Conservation (phyloP, 2,797 vertebrate genomes). For the Gadopsis bispinosus region DNA sequence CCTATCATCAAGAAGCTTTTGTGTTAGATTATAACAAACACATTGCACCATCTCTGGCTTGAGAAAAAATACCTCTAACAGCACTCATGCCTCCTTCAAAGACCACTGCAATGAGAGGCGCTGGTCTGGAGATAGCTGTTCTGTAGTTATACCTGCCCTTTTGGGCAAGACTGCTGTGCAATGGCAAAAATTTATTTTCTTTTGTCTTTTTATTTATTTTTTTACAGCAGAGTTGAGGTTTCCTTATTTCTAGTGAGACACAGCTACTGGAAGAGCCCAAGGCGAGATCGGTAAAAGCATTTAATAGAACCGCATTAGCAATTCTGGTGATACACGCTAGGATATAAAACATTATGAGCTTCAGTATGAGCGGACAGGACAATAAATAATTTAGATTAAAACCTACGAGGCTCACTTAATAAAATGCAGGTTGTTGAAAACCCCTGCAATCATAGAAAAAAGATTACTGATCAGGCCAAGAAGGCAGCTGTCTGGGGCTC, state of each 20-base stretch:
- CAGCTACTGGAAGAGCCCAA: not conserved
- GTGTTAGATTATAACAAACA: conserved; percentile 71
- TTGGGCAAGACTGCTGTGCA: conserved; percentile 26
- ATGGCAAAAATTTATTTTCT: conserved; percentile 56
- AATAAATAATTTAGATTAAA: conserved; percentile 33
- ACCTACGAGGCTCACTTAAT: conserved; percentile 17
- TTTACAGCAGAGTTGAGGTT: conserved; percentile 12
- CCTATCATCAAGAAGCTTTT: conserved; percentile 68
- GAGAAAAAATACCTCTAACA: conserved; percentile 67
- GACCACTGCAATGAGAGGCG: conserved; percentile 33
- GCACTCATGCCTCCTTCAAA: conserved; percentile 53
- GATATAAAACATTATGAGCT: conserved; percentile 33
- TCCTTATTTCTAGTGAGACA: conserved; percentile 4
- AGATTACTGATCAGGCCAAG: not conserved
- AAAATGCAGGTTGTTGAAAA: conserved; percentile 15
- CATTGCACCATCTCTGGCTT: conserved; percentile 55
- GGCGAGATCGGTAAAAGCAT: not conserved
- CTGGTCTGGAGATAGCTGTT: conserved; percentile 28
- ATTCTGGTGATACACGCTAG: conserved; percentile 12
- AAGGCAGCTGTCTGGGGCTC: not conserved
- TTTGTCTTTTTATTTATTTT: conserved; percentile 10
- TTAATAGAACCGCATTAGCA: conserved; percentile 8
- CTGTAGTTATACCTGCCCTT: conserved; percentile 38
- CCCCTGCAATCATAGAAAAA: not conserved
- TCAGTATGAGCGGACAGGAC: conserved; percentile 5